Base-by-base conservation (phyloP, 64 coral and sea anemone species). In the Dendronephthya gigantea region DNA sequence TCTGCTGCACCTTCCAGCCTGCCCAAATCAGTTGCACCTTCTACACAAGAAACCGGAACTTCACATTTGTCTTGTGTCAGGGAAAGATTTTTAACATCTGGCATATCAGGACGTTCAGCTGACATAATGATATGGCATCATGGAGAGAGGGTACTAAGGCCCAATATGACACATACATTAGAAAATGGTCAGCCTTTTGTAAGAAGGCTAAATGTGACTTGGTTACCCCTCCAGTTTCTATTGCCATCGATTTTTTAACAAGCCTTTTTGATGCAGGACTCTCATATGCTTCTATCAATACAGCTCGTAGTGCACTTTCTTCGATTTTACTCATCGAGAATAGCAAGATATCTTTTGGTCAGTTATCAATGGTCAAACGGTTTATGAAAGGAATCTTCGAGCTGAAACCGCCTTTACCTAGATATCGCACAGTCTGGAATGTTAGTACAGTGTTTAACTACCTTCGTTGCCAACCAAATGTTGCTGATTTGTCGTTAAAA, bases 361-460 rank as follows among this genome's bases (percentile, higher is more conserved):
- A 55, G n/a, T 49, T 86, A 19, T 35, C 89, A 45, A 82, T 90
- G 48, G 89, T 86, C 35, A 59, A 39, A 39, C 51, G 59, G 43
- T 90, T 90, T 40, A 65, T 90, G 43, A 83, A 65, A 65, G 89
- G 66, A 2, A 12, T 88, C 58, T 88, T 88, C 27, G 79, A 88
- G 52, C 16, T 37, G 1, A 69, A 32, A 66, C 84, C 49, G 15
- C 2, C 4, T 86, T 50, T 86, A 23, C 84, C 84, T 8, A 30
- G 52, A 35, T 86, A 68, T 68, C 36, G 50, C 6, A 29, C 36
- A 13, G 66, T 50, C 62, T 86, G 84, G 84, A 51, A 66, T 68
- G n/a, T 86, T 33, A 86, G 37, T n/a, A 28, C 55, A 39, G 85
- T 86, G 9, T 65, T 86, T 17, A 86, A 68, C 39, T 86, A 39